A percentile compares a stretch with the other conserved stretches of the same genome.
These are phyloP conservation scores for Conomelus anceps DNA, from an alignment of 2,888 invertebrate genomes.

Conservation along the genomic window DNA sequence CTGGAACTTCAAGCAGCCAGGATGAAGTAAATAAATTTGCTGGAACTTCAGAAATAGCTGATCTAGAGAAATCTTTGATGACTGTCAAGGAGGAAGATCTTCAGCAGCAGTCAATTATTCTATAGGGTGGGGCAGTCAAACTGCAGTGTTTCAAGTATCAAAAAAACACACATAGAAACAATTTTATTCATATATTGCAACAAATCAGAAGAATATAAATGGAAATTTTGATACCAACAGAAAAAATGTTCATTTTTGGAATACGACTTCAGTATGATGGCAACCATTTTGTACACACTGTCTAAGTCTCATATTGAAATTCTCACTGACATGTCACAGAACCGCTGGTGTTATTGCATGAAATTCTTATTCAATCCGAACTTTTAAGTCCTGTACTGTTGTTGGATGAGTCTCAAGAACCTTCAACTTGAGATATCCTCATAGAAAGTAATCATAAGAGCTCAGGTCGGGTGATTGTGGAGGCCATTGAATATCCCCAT, in stretches of 20 bases:
- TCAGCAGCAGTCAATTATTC: too few species aligned
- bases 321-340: conserved; percentile 2
- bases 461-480: not conserved
- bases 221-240: conserved; percentile 1
- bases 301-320: conserved; percentile 1
- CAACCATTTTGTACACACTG: conserved; percentile 5
- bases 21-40: too few species aligned
- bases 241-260: not conserved
- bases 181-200: not conserved
- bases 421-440: not conserved
- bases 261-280: not conserved
- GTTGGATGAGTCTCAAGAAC: not conserved
- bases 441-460: not conserved
- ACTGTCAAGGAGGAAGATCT: too few species aligned
- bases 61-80: too few species aligned
- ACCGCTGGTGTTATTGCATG: conserved; percentile 1
- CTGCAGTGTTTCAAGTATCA: not conserved
- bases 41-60: too few species aligned
- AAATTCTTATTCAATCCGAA: not conserved
- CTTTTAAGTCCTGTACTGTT: conserved; percentile 3
- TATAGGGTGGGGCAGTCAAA: too few species aligned
- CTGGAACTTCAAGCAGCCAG: too few species aligned
- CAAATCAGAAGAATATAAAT: not conserved
- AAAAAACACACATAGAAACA: not conserved
- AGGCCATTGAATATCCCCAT: conserved; percentile 2